Base-by-base conservation (phyloP, 2,113 vertebrate genomes). In the Sphaerodactylus townsendi region DNA sequence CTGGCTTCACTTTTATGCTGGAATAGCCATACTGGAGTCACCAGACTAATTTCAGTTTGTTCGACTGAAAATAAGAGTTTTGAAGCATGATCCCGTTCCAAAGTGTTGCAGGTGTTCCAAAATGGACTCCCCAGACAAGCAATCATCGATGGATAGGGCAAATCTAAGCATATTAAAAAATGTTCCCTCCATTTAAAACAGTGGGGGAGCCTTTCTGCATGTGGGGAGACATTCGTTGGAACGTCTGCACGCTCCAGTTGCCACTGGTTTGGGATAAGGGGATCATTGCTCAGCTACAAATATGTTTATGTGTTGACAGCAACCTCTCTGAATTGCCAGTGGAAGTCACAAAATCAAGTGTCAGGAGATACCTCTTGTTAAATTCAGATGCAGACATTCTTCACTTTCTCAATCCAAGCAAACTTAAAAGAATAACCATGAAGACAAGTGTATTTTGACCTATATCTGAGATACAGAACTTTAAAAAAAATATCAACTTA, bases 391-490 rank as follows among this genome's bases (percentile, higher is more conserved):
- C 17, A 6, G 28, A 69, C 19, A n/a, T 8, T 69, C 15, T 76
- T 77, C 19, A 66, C 56, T 84, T 0, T 9, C 11, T 69, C 75
- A 62, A 53, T 25, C 37, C 14, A 79, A 86, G 5, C 70, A 25
- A 89, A 56, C 10, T 62, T 14, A 1, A 14, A 79, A 85, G 66
- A 68, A 89, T 28, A 0, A 33, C n/a, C 66, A 19, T 83, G 46
- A 84, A 79, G 19, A 65, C 71, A 4, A 74, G 46, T 25, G 86
- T 62, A 78, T 64, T n/a, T 2, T 3, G 48, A 83, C 78, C 89
- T 11, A 82, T 1, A 1, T 5, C 71, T 28, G 59, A 62, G 48
- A 39, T 73, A n/a, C n/a, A n/a, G 35, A n/a, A 68, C 46, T 30
- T 15, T 11, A 39, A 19, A 53, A 56, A 56, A 53, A 56, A 56